A percentile compares a stretch with the other conserved stretches of the same genome.
Evolutionary conservation across 2,888 invertebrate species (phyloP).

Genomic region (Drosophila anomelani): DNA sequence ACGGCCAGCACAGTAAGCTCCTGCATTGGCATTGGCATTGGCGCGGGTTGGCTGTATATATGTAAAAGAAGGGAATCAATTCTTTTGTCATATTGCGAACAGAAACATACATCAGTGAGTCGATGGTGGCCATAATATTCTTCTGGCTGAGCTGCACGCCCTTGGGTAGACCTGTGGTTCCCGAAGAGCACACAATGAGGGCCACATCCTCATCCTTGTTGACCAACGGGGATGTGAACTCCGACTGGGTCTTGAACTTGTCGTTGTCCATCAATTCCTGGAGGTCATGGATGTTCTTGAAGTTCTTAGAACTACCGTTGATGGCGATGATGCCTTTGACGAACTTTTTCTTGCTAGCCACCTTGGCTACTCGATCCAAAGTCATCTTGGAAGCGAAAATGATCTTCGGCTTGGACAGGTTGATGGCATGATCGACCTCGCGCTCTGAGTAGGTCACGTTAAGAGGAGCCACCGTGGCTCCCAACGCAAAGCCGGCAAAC

Average conservation of each 20-base stretch:
- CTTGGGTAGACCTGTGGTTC: conserved; percentile 92
- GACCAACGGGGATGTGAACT: conserved; percentile 84
- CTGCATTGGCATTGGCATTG: conserved; percentile 53
- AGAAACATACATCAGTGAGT: conserved; percentile 76
- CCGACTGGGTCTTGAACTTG: conserved; percentile 79
- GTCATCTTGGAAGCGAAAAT: conserved; percentile 88
- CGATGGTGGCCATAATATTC: conserved; percentile 86
- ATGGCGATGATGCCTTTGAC: conserved; percentile 87
- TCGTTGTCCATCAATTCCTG: conserved; percentile 73
- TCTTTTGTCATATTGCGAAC: background rate
- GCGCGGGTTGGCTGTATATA: conserved; percentile 68
- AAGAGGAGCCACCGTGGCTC: conserved; percentile 86
- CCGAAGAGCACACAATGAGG: conserved; percentile 91
- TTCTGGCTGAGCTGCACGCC: conserved; percentile 90
- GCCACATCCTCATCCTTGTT: conserved; percentile 87
- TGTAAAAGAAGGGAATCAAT: background rate
- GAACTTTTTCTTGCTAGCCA: conserved; percentile 85
- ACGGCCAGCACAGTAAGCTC: conserved; percentile 86
- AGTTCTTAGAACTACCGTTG: conserved; percentile 83
- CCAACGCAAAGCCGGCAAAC: conserved; percentile 85
- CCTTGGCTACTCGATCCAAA: conserved; percentile 86
- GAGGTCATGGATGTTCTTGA: conserved; percentile 68
- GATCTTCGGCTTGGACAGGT: conserved; percentile 89
- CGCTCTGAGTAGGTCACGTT: conserved; percentile 87
- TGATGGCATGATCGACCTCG: conserved; percentile 89